phyloP scores from a whole-genome alignment of 2,113 vertebrate genomes.

The Malurus alboscapulatus region DNA sequence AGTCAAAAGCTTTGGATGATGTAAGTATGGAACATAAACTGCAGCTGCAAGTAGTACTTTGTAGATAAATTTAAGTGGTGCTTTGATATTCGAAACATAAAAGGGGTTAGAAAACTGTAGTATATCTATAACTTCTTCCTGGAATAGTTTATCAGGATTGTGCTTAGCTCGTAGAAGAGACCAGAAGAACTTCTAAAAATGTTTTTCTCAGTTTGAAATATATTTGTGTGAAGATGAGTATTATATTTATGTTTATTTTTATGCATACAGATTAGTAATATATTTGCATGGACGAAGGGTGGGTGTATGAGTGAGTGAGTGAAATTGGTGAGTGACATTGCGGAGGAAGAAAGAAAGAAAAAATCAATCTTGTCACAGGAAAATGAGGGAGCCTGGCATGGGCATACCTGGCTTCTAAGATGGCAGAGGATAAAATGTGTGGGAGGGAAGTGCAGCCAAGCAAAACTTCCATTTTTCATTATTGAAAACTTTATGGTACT shows the following conservation, averaged over 20 bases:
- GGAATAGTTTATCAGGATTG: neutral
- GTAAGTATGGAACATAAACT: constrained; percentile 79
- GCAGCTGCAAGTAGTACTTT: neutral
- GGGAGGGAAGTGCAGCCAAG: neutral
- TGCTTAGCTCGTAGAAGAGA: neutral
- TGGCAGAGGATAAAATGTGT: neutral
- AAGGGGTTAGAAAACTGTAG: neutral
- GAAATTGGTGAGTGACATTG: neutral
- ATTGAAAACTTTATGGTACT: neutral
- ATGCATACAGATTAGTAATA: neutral
- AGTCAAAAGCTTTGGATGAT: constrained; percentile 94
- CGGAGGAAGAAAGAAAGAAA: neutral
- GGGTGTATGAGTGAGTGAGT: neutral
- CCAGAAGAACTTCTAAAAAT: neutral
- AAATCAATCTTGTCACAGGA: neutral
- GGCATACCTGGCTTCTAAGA: neutral
- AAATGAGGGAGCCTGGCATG: neutral
- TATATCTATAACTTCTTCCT: neutral
- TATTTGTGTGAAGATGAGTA: neutral
- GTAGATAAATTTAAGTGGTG: neutral
- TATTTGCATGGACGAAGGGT: neutral
- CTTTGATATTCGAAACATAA: neutral
- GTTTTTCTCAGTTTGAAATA: neutral
- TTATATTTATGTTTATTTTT: neutral
- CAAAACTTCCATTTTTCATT: neutral